Evolutionary conservation across 1,140 invertebrate species (phyloP).

Genomic region (Pemphigus obesinymphae): DNA sequence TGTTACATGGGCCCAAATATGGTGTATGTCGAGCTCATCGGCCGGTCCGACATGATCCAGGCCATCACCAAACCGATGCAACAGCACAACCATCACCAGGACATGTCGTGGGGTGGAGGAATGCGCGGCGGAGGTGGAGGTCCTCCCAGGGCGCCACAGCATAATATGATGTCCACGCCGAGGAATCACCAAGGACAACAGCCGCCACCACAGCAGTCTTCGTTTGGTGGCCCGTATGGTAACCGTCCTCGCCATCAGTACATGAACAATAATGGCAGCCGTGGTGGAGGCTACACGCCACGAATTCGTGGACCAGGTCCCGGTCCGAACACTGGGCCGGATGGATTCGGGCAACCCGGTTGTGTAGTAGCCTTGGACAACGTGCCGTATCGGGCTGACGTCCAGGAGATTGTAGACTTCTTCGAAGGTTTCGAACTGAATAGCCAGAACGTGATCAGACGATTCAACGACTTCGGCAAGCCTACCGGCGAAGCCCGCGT

Average conservation of each 20-base stretch:
- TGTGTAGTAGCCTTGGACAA: slow-evolving; percentile 80
- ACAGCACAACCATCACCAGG: not conserved
- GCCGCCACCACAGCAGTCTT: not conserved
- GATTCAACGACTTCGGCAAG: slow-evolving; percentile 77
- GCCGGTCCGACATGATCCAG: slow-evolving; percentile 58
- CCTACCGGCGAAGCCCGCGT: slow-evolving; percentile 86
- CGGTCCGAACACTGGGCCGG: slow-evolving; percentile 46
- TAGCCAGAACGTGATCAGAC: slow-evolving; percentile 70
- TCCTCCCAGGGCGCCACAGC: not conserved
- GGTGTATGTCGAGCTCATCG: slow-evolving; percentile 63
- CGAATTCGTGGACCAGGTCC: slow-evolving; percentile 7
- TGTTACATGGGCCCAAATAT: slow-evolving; percentile 60
- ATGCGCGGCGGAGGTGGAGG: not conserved
- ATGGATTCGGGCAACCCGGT: slow-evolving; percentile 69
- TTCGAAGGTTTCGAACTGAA: slow-evolving; percentile 71
- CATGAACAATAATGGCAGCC: not conserved
- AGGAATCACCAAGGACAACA: not conserved
- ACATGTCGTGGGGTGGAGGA: not conserved
- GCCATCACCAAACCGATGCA: slow-evolving; percentile 49
- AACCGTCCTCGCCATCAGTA: not conserved
- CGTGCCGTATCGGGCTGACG: slow-evolving; percentile 76
- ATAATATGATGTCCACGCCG: not conserved
- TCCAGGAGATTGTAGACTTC: slow-evolving; percentile 82
- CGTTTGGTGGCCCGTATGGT: not conserved
- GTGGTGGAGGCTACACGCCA: not conserved